Evolutionary conservation across 2,797 vertebrate genomes (phyloP).

Genomic region (Hoplostethus mediterraneus): DNA sequence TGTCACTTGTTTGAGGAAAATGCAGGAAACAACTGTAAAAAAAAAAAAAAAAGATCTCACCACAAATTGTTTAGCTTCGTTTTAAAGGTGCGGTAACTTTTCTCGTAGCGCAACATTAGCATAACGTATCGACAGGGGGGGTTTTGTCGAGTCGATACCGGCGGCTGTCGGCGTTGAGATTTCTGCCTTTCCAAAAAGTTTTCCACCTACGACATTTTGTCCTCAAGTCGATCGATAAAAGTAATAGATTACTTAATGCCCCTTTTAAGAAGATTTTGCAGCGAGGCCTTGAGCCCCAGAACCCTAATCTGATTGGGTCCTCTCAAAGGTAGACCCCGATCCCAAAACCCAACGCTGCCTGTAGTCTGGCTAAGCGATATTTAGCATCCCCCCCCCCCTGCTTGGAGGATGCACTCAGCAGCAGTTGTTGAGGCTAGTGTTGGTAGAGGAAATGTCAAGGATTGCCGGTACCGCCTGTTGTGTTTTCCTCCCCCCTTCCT

Average conservation of each 20-base stretch:
- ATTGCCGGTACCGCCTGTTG: conserved; percentile 50
- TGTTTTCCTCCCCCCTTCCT: conserved; percentile 54
- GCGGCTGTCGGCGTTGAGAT: too few species aligned
- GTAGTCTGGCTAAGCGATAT: conserved; percentile 27
- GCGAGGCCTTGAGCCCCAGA: conserved; percentile 4
- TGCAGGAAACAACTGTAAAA: not conserved
- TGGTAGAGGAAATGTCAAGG: conserved; percentile 65
- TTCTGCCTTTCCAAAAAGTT: too few species aligned
- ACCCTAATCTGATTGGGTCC: conserved; percentile 20
- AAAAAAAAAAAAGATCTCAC: not conserved
- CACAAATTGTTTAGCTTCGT: not conserved
- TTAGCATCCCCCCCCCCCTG: conserved; percentile 27
- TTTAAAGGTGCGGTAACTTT: not conserved
- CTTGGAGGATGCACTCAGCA: conserved; percentile 39
- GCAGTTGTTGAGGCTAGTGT: conserved; percentile 43
- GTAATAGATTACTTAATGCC: too few species aligned
- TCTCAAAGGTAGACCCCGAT: conserved; percentile 12
- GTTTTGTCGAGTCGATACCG: too few species aligned
- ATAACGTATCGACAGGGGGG: too few species aligned
- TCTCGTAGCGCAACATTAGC: too few species aligned
- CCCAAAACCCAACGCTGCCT: conserved; percentile 32
- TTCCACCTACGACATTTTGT: too few species aligned
- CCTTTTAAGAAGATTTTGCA: not conserved
- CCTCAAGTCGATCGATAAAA: too few species aligned
- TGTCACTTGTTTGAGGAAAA: not conserved